Conservation (phyloP, 2,113 vertebrate species). For the Podarcis muralis region DNA sequence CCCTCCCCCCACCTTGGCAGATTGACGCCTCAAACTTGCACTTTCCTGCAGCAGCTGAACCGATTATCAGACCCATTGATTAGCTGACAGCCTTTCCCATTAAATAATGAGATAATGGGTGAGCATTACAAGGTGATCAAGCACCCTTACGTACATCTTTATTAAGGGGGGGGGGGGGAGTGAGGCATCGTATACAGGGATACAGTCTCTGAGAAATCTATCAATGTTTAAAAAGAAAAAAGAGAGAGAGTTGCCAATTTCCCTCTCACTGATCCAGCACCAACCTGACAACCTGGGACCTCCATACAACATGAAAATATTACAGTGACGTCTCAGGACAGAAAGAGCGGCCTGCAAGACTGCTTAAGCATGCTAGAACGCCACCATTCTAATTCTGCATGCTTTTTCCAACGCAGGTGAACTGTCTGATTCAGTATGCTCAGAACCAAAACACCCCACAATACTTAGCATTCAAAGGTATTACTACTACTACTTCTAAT, state of each 20-base stretch:
- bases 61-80: not conserved
- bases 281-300: no score
- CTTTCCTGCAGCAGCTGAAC: not conserved
- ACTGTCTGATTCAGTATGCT: not conserved
- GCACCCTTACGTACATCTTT: not conserved
- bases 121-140: not conserved
- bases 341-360: no score
- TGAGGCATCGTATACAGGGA: not conserved
- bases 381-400: not conserved
- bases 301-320: not conserved
- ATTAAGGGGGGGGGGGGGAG: not conserved
- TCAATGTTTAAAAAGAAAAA: no score
- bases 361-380: no score
- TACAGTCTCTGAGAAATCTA: fast-evolving
- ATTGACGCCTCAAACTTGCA: not conserved
- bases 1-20: not conserved
- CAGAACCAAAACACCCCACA: not conserved
- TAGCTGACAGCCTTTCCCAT: conserved; percentile 11
- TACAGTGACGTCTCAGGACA: not conserved
- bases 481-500: no score
- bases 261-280: not conserved
- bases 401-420: not conserved
- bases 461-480: not conserved
- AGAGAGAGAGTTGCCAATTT: not conserved
- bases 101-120: not conserved